Conservation (phyloP, 2,888 invertebrate genomes). For the Heliconius erato region DNA sequence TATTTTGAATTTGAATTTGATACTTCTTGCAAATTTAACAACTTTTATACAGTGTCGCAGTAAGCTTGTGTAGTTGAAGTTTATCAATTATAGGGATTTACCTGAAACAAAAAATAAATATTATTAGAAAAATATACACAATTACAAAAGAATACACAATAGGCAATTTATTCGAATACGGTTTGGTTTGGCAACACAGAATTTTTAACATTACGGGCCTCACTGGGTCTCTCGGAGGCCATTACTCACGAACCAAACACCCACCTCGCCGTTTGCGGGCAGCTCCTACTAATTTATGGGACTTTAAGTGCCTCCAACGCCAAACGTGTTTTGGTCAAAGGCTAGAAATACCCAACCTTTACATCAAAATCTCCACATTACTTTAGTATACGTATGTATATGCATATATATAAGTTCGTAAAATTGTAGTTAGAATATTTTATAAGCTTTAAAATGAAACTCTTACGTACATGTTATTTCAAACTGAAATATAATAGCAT, state of each 20-base stretch:
- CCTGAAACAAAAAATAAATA: conserved; percentile 61
- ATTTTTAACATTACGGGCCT: conserved; percentile 65
- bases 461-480: background rate
- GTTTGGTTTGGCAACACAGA: conserved; percentile 48
- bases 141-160: conserved; percentile 37
- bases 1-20: too few species aligned
- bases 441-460: background rate
- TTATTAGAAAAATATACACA: conserved; percentile 45
- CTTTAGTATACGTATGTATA: conserved; percentile 7
- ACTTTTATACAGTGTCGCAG: too few species aligned
- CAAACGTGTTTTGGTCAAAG: conserved; percentile 71
- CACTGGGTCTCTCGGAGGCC: conserved; percentile 69
- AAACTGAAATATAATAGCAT: conserved; percentile 19
- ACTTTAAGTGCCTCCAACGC: conserved; percentile 79
- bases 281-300: conserved; percentile 81
- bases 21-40: background rate
- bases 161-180: conserved; percentile 53
- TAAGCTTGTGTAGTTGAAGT: too few species aligned
- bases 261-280: conserved; percentile 81
- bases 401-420: background rate
- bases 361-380: conserved; percentile 40
- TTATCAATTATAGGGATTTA: conserved; percentile 26
- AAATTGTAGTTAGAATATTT: background rate
- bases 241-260: conserved; percentile 79
- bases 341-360: conserved; percentile 60